Conservation (phyloP, 2,888 invertebrate species). For the Trichogramma dendrolimi region DNA sequence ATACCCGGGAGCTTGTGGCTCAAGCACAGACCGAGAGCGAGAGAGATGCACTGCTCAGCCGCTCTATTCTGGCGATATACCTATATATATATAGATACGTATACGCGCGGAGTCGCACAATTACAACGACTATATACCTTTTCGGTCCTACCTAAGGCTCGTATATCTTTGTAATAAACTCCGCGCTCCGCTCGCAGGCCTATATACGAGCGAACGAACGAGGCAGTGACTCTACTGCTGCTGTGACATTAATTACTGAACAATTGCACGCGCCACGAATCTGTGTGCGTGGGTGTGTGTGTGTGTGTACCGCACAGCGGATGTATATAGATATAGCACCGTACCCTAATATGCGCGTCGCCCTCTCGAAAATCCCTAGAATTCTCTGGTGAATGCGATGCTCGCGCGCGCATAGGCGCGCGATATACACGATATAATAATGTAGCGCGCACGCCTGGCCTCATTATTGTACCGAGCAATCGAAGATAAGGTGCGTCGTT, state of each 20-base stretch:
- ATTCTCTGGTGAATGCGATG: too few relatives aligned
- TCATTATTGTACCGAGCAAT: too few relatives aligned
- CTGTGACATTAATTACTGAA: conserved; percentile 42
- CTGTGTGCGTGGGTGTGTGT: conserved; percentile 1
- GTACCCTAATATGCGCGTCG: too few relatives aligned
- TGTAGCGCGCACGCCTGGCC: too few relatives aligned
- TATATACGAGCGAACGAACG: conserved; percentile 11
- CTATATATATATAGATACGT: conserved; percentile 17
- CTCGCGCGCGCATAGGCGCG: too few relatives aligned
- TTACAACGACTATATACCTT: conserved; percentile 27
- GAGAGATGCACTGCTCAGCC: conserved; percentile 1
- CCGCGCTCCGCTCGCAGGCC: conserved; percentile 31
- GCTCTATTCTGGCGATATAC: conserved; percentile 22
- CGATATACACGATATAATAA: too few relatives aligned
- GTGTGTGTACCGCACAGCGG: neutral
- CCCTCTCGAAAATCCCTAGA: too few relatives aligned
- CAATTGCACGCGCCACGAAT: conserved; percentile 39
- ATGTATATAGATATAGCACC: too few relatives aligned
- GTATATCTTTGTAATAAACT: conserved; percentile 46
- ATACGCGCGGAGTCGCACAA: conserved; percentile 17
- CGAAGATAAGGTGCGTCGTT: too few relatives aligned
- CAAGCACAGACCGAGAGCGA: conserved; percentile 23
- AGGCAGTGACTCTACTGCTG: conserved; percentile 17
- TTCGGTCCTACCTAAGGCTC: conserved; percentile 28
- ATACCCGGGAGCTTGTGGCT: conserved; percentile 35